Evolutionary conservation across 1,140 invertebrate genomes (phyloP), one percentile per base, ranked within the genome.

Genomic region (Ridgeia piscesae): DNA sequence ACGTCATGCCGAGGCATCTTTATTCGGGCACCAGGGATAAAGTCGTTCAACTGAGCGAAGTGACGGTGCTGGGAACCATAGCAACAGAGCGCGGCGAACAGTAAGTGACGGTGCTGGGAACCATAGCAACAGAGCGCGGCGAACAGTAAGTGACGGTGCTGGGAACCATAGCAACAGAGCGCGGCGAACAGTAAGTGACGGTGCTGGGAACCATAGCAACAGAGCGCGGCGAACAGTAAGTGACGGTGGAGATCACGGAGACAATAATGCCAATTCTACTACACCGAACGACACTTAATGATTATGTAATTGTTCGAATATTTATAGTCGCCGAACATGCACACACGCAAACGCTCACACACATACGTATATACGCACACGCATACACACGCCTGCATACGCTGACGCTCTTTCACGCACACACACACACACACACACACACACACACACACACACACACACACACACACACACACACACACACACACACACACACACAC

Each of bases 11-110:
- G 93, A 17, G 95, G 94, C 17, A 94, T 95, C 11, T 95, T 95
- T 92, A 95, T 95, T 34, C 93, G 95, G 35, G 95, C 95, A 91
- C 95, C 95, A 34, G 95, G 94, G 21, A 93, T 95, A 31, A 35
- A 94, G 14, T 92, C 94, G 88, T 92, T 93, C 9, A 93, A 89
- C 33, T 91, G 90, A 91, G 93, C 0, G 90, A 93, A 1, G 95
- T 95, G 0, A 92, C 93, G 17, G 93, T 95, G 9, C 92, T 95
- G 33, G 95, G 94, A 27, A 93, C 93, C 17, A 35, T 94, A 33
- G 33, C 89, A 34, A 33, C 34, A 33, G 58, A 92, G 17, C 89
- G 91, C 31, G 33, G 91, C 88, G 92, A 94, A 27, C 58, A 92
- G 27, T 88, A 92, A 27, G 93, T 95, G n/a, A n/a, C n/a, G n/a